Percentiles rank a stretch among this genome's conserved stretches.
Evolutionary conservation across 2,113 vertebrate genomes (phyloP).

Genomic region (Nothocercus nigrocapillus): DNA sequence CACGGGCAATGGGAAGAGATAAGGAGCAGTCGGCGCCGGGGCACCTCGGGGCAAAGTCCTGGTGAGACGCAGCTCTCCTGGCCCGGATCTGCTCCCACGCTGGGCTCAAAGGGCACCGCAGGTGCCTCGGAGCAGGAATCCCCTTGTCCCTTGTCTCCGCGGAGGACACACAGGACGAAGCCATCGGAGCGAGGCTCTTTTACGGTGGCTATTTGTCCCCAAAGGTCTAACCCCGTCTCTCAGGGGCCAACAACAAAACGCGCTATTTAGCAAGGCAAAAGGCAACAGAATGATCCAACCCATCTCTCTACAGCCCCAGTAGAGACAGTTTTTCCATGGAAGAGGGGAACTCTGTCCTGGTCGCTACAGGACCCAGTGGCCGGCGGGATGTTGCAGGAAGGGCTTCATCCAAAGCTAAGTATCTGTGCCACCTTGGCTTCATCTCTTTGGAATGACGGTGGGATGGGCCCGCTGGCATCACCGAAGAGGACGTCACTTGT

Average conservation of each 20-base stretch:
- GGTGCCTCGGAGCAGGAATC: neutral
- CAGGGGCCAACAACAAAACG: fast-evolving
- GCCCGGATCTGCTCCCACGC: neutral
- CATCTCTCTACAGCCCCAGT: no score
- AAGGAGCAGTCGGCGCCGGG: neutral
- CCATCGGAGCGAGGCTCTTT: neutral
- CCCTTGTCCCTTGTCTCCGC: neutral
- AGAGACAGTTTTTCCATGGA: neutral
- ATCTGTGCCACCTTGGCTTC: neutral
- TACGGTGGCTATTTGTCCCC: no score
- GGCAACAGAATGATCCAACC: neutral
- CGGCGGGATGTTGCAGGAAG: neutral
- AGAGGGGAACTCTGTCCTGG: neutral
- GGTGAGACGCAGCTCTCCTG: fast-evolving
- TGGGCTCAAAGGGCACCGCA: neutral
- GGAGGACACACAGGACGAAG: neutral
- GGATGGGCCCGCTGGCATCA: neutral
- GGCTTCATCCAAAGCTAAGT: neutral
- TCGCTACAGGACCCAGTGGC: neutral
- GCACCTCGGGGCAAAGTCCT: neutral
- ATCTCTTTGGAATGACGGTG: neutral
- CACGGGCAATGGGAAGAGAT: fast-evolving
- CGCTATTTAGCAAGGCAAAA: neutral
- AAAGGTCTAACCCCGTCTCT: neutral
- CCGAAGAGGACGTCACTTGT: neutral